phyloP scores from a whole-genome alignment of 2,888 invertebrate genomes.

The Coenonympha glycerion region DNA sequence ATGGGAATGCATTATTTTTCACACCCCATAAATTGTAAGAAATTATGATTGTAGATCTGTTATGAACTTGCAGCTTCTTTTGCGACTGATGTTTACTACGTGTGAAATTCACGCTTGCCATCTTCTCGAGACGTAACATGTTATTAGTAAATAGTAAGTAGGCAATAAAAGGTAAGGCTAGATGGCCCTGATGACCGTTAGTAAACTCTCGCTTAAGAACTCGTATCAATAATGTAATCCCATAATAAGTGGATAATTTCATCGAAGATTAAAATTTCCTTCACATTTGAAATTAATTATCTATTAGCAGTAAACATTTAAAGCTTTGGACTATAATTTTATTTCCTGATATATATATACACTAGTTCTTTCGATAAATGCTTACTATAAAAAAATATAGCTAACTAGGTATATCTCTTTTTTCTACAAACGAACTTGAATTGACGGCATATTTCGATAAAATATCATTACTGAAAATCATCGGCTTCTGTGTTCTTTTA shows the following conservation, averaged over 20 bases:
- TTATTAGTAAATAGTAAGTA: slow-evolving; percentile 7
- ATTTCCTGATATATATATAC: background rate
- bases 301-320: background rate
- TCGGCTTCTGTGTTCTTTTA: background rate
- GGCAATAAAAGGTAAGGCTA: slow-evolving; percentile 6
- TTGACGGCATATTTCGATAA: no score
- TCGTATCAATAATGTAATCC: background rate
- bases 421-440: no score
- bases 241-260: background rate
- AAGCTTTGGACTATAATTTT: background rate
- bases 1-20: background rate
- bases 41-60: background rate
- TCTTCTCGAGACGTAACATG: slow-evolving; percentile 7
- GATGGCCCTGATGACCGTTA: slow-evolving; percentile 8
- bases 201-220: slow-evolving; percentile 2
- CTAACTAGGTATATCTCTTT: no score
- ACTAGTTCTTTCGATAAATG: background rate
- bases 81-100: slow-evolving; percentile 9
- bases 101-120: slow-evolving; percentile 7
- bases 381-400: no score
- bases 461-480: no score
- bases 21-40: slow-evolving; percentile 2
- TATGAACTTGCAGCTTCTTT: slow-evolving; percentile 7
- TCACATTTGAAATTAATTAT: background rate
- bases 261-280: background rate